Base-by-base conservation (phyloP, 2,888 invertebrate genomes). In the Sinodicranocentrus sp. region DNA sequence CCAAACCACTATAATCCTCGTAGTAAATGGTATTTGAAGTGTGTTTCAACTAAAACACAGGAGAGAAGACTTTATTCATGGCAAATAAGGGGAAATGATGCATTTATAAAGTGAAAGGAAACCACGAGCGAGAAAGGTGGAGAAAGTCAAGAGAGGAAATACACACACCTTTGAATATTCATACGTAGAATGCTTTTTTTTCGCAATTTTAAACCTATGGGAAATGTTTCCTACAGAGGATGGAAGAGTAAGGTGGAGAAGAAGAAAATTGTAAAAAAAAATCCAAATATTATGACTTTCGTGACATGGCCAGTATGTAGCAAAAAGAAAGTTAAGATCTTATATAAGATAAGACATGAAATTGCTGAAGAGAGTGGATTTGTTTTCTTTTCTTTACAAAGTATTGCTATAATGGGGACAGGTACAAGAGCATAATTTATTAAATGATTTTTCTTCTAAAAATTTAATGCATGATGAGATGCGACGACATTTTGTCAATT, bases 271-370 rank as follows among this genome's bases (percentile, higher is more conserved):
- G 26, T 61, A 23, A 33, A 17, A n/a, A n/a, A n/a, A 48, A 48
- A 48, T 48, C 48, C 8, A n/a, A 33, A n/a, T 48, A n/a, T n/a
- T n/a, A n/a, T 48, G n/a, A 17, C 48, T 79, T 79, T 80, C 80
- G 80, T 80, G 80, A 80, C 80, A 72, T 72, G 67, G 39, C 73
- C 80, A 67, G 79, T 67, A 65, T n/a, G 13, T 25, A 71, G 26
- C 33, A 19, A 65, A 28, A 43, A 43, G 57, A 80, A 80, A 72
- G 80, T 72, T 72, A 72, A 72, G 73, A 80, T 80, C 72, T 80
- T 80, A 80, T 80, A 72, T 71, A n/a, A 67, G 72, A 73, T 80
- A 54, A 28, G 57, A 44, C 61, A 63, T 54, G 17, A 28, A 48
- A 59, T 63, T 63, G 61, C 21, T 44, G 71, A 71, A 52, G 63